Evolutionary conservation across 2,797 vertebrate species (phyloP).

Genomic region (Perdix hodgsoniae): DNA sequence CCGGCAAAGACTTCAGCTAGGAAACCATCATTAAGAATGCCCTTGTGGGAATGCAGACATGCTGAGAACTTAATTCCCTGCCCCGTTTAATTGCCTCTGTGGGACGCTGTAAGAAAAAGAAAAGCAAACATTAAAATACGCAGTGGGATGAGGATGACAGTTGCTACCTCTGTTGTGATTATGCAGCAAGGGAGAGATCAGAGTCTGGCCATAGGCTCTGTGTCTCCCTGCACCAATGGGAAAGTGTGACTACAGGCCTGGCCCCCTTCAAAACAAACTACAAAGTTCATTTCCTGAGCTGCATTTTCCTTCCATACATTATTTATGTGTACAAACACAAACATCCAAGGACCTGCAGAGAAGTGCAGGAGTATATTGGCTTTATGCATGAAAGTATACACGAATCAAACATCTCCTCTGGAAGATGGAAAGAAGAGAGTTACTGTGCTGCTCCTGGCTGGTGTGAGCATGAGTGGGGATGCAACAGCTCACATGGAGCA

Average conservation of each 20-base stretch:
- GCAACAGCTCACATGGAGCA: background rate
- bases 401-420: background rate
- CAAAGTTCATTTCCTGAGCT: background rate
- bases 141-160: slow-evolving; percentile 32
- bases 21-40: background rate
- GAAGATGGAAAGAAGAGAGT: background rate
- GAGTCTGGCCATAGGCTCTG: slow-evolving; percentile 27
- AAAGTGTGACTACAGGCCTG: background rate
- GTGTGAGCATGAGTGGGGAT: accelerated
- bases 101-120: slow-evolving; percentile 3
- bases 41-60: background rate
- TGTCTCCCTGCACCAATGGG: background rate
- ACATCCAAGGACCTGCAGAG: background rate
- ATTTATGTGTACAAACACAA: background rate
- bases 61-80: background rate
- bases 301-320: background rate
- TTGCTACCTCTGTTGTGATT: slow-evolving; percentile 11
- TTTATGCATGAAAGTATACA: background rate
- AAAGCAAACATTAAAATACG: slow-evolving; percentile 42
- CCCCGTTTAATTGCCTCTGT: slow-evolving; percentile 43
- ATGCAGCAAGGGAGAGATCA: background rate
- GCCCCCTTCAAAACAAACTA: background rate
- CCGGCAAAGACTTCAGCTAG: background rate
- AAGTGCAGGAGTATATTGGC: background rate
- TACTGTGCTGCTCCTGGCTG: background rate